Conservation (phyloP, 1,140 invertebrate species). For the Galleria mellonella region DNA sequence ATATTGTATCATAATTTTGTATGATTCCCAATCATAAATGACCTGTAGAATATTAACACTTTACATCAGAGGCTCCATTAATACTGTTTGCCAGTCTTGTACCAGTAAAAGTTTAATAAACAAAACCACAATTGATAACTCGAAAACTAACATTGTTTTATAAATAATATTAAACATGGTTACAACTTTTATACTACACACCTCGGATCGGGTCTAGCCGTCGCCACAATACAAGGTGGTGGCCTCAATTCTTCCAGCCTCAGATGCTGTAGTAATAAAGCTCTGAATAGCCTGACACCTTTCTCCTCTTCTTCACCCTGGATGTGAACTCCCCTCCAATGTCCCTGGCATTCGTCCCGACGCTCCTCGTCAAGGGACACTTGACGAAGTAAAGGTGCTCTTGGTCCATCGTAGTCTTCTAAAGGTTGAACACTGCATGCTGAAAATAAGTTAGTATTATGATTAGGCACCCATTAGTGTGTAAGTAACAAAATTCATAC, state of each 20-base stretch:
- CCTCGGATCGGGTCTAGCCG: constrained; percentile 54
- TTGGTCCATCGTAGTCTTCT: constrained; percentile 56
- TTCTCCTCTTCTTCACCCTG: constrained; percentile 57
- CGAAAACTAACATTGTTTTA: no score
- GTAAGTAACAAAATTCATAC: no score
- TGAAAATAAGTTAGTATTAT: constrained; percentile 23
- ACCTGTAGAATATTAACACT: no score
- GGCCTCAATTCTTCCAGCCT: constrained; percentile 52
- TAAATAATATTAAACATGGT: no score
- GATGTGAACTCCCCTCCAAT: constrained; percentile 52
- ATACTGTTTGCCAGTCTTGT: no score
- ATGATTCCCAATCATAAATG: no score
- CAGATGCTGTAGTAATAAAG: constrained; percentile 54
- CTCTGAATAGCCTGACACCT: constrained; percentile 57
- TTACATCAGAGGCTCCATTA: no score
- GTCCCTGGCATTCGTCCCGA: constrained; percentile 57
- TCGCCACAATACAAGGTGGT: constrained; percentile 47
- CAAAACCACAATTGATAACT: no score
- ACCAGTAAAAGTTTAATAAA: no score
- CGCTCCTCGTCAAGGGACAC: constrained; percentile 62
- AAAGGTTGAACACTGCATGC: constrained; percentile 54
- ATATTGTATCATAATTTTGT: no score
- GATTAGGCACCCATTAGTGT: no score
- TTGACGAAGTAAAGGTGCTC: constrained; percentile 53
- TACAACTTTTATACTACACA: no score